phyloP scores from a whole-genome alignment of 2,888 invertebrate species.

The Leptinotarsa juncta region DNA sequence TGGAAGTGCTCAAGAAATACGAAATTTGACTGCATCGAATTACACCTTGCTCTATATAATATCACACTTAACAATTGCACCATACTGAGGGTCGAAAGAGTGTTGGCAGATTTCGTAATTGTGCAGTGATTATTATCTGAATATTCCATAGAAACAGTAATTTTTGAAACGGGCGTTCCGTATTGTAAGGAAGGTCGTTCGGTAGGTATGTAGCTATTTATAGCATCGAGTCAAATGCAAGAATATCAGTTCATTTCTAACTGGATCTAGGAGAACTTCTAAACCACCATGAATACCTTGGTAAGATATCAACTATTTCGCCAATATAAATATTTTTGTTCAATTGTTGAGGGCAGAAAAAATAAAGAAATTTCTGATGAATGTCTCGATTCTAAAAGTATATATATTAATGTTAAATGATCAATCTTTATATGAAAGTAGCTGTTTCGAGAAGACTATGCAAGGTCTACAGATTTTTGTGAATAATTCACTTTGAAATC shows the following conservation, averaged over 20 bases:
- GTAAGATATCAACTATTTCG: too few species aligned
- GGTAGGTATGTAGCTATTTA: background rate
- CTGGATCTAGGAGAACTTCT: background rate
- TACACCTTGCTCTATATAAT: background rate
- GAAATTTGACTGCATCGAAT: background rate
- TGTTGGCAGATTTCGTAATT: background rate
- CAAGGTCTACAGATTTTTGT: too few species aligned
- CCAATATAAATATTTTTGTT: too few species aligned
- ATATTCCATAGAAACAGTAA: background rate
- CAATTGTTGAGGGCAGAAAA: too few species aligned
- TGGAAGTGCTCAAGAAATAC: too few species aligned
- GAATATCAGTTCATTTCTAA: background rate
- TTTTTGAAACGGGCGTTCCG: constrained; percentile 1
- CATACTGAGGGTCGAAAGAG: background rate
- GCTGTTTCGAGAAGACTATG: too few species aligned
- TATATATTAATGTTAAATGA: too few species aligned
- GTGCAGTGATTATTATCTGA: background rate
- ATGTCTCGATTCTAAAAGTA: too few species aligned
- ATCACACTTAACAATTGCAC: background rate
- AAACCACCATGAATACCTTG: too few species aligned
- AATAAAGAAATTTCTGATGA: too few species aligned
- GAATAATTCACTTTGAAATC: too few species aligned
- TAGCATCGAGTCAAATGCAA: background rate
- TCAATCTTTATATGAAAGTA: too few species aligned
- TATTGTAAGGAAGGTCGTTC: constrained; percentile 1